Evolutionary conservation across 2,888 invertebrate species (phyloP), one percentile per base, ranked within the genome.

Genomic region (Troglohyphantes excavatus): DNA sequence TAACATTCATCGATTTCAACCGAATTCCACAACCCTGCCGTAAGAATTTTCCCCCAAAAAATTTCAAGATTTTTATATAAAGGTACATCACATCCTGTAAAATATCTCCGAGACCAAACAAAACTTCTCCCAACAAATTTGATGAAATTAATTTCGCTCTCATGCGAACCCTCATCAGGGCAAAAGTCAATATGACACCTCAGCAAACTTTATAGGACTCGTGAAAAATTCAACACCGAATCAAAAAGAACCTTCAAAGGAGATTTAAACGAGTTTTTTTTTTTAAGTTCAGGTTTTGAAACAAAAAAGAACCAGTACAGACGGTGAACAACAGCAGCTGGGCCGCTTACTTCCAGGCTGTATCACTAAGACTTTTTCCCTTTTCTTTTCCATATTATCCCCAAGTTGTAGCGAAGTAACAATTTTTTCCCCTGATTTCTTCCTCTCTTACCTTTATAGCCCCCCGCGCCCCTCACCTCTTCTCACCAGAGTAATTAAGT

Each of bases 401-500:
- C 70, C 61, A 70, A 89, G 88, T 76, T 89, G 81, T 89, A 63
- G 13, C 39, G 76, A 89, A 89, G 68, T 89, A 67, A 63, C 53
- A 7, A 23, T 67, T 81, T 67, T 88, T 87, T 87, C 39, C 29
- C 61, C 26, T 26, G 68, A 70, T 83, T 43, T 61, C 63, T 89
- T 84, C 72, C 72, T 59, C n/a, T 73, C 76, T 84, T 83, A 63
- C 72, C 70, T 82, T 79, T 72, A 63, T 63, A 79, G 61, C 87
- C 53, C 43, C 39, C 63, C 86, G 68, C 65, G 65, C 78, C 67
- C 68, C 90, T 85, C 76, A 61, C 61, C 85, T 76, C 67, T 81
- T 84, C 67, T 76, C 90, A 90, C 78, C 73, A 26, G 65, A 78
- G 90, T 90, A 90, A 90, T 90, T 90, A 90, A 90, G 90, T 68